These are phyloP conservation scores for Ceryle rudis DNA, from an alignment of 2,797 vertebrate species.

Conservation along the genomic window DNA sequence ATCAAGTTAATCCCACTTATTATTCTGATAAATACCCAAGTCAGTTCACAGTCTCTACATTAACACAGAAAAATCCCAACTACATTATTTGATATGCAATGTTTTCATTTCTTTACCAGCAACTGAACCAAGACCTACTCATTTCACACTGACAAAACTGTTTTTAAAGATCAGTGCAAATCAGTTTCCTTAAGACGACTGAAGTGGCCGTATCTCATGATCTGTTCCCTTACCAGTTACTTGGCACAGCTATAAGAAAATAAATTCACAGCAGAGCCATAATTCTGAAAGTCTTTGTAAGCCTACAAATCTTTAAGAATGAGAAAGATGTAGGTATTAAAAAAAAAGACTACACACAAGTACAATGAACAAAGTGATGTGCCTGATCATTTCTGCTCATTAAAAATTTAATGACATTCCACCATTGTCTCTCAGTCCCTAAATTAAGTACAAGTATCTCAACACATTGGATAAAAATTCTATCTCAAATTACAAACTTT, in stretches of 20 bases:
- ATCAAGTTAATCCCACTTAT: background rate
- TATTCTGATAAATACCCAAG: background rate
- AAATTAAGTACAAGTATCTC: background rate
- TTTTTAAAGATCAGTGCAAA: conserved; percentile 4
- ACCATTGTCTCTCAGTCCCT: background rate
- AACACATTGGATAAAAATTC: background rate
- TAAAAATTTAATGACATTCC: background rate
- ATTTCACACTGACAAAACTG: background rate
- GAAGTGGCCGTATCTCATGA: background rate
- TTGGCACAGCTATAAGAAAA: background rate
- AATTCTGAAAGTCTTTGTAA: background rate
- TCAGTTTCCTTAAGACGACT: background rate
- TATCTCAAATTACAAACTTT: background rate
- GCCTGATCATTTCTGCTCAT: background rate
- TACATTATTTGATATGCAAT: background rate
- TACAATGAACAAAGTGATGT: background rate
- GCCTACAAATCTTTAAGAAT: background rate
- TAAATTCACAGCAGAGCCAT: background rate
- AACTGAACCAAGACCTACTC: background rate
- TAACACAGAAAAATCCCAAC: background rate
- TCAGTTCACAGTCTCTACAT: background rate
- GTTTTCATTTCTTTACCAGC: background rate
- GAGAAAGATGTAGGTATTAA: background rate
- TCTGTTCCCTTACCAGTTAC: background rate
- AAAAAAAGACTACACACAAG: background rate